These are phyloP conservation scores for Limenitis camilla DNA, from an alignment of 2,888 invertebrate species.

Conservation along the genomic window DNA sequence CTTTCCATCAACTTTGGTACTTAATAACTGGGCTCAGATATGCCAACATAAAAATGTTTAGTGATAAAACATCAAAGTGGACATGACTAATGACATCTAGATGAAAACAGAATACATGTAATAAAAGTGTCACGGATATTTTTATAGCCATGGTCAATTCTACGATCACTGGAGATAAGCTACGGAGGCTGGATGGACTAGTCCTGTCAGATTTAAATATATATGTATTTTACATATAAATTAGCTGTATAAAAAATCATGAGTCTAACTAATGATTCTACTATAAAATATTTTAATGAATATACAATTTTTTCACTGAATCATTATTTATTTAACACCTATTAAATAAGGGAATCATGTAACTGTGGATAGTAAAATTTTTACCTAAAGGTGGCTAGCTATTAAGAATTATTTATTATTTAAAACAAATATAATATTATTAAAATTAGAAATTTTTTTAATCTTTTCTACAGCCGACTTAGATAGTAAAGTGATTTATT, in stretches of 20 bases:
- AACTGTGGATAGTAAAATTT: too few species aligned
- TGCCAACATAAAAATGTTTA: slow-evolving; percentile 57
- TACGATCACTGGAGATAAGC: slow-evolving; percentile 25
- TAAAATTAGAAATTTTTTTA: too few species aligned
- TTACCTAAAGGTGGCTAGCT: too few species aligned
- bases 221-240: neutral
- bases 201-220: slow-evolving; percentile 1
- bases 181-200: neutral
- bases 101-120: slow-evolving; percentile 61
- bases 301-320: too few species aligned
- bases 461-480: too few species aligned
- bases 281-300: too few species aligned
- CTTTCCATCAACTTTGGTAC: slow-evolving; percentile 43
- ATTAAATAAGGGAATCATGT: too few species aligned
- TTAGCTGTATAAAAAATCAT: neutral
- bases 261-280: neutral
- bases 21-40: slow-evolving; percentile 46
- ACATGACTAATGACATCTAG: slow-evolving; percentile 63
- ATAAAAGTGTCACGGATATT: slow-evolving; percentile 64
- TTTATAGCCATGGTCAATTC: slow-evolving; percentile 39
- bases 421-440: too few species aligned
- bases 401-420: too few species aligned
- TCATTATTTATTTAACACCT: too few species aligned
- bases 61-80: slow-evolving; percentile 65
- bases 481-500: too few species aligned